These are phyloP conservation scores for Wiebesia pumilae DNA, from an alignment of 1,140 invertebrate genomes.

Conservation along the genomic window DNA sequence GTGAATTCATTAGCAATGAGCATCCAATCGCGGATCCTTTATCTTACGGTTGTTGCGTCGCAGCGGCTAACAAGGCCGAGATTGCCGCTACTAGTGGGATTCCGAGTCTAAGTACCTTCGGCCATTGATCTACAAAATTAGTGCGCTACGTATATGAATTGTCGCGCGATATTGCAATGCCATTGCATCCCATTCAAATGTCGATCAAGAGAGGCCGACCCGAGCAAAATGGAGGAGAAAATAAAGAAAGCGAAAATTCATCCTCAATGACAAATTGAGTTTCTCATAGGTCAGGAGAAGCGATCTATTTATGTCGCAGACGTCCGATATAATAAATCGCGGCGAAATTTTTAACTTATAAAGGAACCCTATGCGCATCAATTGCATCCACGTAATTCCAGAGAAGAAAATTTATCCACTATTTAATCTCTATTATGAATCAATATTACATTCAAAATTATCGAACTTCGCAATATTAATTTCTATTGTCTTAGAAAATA, in stretches of 20 bases:
- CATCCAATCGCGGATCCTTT: background rate
- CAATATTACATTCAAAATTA: too few species aligned
- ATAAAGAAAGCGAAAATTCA: background rate
- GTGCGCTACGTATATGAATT: too few species aligned
- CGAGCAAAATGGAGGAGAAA: background rate
- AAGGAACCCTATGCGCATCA: too few species aligned
- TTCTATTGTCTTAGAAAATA: too few species aligned
- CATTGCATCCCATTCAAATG: background rate
- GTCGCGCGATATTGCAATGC: background rate
- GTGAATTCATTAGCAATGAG: background rate
- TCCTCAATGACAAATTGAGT: background rate
- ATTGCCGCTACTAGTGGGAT: background rate
- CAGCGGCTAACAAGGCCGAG: background rate
- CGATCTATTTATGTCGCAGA: background rate
- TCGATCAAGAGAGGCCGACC: background rate
- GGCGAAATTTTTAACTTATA: background rate
- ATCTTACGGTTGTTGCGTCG: background rate
- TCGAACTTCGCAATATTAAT: too few species aligned
- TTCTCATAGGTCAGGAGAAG: background rate
- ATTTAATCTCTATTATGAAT: too few species aligned
- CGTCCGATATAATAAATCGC: background rate
- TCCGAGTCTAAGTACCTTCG: background rate
- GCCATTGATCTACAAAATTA: background rate
- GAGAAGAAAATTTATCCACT: too few species aligned
- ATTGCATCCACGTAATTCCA: too few species aligned